These are phyloP conservation scores for Phrynosoma blainvillii DNA, from an alignment of 2,113 vertebrate genomes.

Conservation along the genomic window DNA sequence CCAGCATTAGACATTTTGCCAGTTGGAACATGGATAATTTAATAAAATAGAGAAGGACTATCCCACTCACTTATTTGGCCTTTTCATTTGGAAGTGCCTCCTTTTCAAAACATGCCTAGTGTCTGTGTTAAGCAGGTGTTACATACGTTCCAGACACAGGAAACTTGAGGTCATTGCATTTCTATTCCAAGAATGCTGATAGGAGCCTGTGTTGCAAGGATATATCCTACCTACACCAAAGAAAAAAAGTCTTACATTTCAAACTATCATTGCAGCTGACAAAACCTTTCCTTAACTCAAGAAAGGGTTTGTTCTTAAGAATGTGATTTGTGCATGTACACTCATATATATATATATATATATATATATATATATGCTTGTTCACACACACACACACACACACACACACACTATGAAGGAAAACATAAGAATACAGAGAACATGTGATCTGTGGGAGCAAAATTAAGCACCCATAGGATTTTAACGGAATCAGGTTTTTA, in stretches of 20 bases:
- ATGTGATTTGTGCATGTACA: neutral
- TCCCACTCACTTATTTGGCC: constrained; percentile 49
- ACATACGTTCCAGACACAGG: constrained; percentile 51
- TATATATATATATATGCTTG: neutral
- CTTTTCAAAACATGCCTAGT: constrained; percentile 38
- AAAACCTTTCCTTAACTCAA: constrained; percentile 40
- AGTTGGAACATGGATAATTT: constrained; percentile 59
- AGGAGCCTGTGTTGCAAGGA: neutral
- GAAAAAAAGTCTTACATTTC: constrained; percentile 23
- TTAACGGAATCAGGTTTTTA: constrained; percentile 54
- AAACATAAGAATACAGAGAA: constrained; percentile 60
- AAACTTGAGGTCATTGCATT: constrained; percentile 45
- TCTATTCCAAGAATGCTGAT: constrained; percentile 10
- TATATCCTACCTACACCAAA: neutral
- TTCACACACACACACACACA: too few relatives aligned
- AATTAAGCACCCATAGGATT: constrained; percentile 59
- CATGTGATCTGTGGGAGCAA: constrained; percentile 45
- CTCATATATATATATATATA: too few relatives aligned
- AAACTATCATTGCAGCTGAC: constrained; percentile 6
- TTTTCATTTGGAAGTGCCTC: constrained; percentile 52
- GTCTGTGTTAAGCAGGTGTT: constrained; percentile 44
- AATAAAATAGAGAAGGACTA: constrained; percentile 65
- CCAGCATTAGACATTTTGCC: constrained; percentile 67
- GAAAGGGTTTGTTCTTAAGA: constrained; percentile 12
- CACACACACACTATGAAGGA: neutral